Evolutionary conservation across 1,140 invertebrate genomes (phyloP), one percentile per base, ranked within the genome.

Genomic region (Dryas iulia): DNA sequence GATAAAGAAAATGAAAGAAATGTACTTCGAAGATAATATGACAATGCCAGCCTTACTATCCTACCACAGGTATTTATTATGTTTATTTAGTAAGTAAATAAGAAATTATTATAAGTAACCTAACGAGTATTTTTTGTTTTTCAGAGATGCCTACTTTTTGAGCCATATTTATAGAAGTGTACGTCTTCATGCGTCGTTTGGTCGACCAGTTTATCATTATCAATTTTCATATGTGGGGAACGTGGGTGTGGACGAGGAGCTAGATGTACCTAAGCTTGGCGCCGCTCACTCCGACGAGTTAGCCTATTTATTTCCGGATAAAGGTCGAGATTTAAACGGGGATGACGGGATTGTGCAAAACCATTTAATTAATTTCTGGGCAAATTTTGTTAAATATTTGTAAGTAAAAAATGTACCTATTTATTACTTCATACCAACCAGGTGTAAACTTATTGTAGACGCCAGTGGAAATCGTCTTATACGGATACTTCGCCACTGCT

Each of bases 271-370:
- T 3, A 91, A 89, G 67, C 52, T 18, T 0, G 89, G 89, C 5
- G 85, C 87, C 0, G 89, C 89, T 0, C 86, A 89, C 62, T 86
- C 84, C 2, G 89, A 90, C 28, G 89, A 91, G 54, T 67, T 91
- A 47, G 83, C 76, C 0, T 89, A 86, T 53, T 67, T 91, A 60
- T 90, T 90, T 59, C 65, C 86, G 0, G 69, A 71, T 14, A 69
- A 71, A 57, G 77, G 76, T 0, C 63, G 56, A 8, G 66, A 72
- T n/a, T 47, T 86, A 2, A 70, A 81, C 1, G 84, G 77, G 2
- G 78, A 84, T 0, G 85, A 90, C 25, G 78, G 70, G 3, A 61
- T 57, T 7, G 80, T 84, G n/a, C 84, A 89, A 53, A 60, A 71
- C 0, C 70, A 75, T 14, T 30, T 91, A 23, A 25, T 83, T 23